Conservation (phyloP, 2,797 vertebrate species). For the Acestrorhynchus altus region DNA sequence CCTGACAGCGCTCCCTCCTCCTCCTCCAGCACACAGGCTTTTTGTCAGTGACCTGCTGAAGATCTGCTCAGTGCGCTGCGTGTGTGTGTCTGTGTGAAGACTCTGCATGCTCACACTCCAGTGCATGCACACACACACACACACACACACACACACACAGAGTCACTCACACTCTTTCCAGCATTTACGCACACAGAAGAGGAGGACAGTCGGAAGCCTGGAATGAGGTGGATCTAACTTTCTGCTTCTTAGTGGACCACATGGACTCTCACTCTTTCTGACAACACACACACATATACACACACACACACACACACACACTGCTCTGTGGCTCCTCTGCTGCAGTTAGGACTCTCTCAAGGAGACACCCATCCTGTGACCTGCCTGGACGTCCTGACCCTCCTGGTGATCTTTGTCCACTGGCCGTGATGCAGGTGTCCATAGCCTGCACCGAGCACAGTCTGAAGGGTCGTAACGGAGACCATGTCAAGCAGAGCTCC, state of each 20-base stretch:
- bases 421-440: constrained; percentile 95
- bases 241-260: constrained; percentile 11
- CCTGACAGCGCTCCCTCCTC: constrained; percentile 55
- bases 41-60: constrained; percentile 55
- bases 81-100: constrained; percentile 43
- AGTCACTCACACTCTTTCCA: not conserved
- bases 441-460: constrained; percentile 98
- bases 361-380: too few relatives aligned
- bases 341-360: constrained; percentile 9
- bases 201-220: not conserved
- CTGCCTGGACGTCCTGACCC: too few relatives aligned
- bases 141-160: not conserved
- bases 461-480: constrained; percentile 94
- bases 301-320: not conserved
- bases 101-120: constrained; percentile 44
- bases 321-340: constrained; percentile 32
- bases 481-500: constrained; percentile 93
- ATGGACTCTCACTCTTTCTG: not conserved
- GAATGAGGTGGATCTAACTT: constrained; percentile 31
- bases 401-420: constrained; percentile 7
- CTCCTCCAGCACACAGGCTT: constrained; percentile 52
- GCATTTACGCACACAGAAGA: not conserved
- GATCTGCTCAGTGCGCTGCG: constrained; percentile 44
- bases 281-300: not conserved
- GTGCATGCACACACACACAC: not conserved